phyloP scores from a whole-genome alignment of 2,888 invertebrate genomes.

The Drosophila colorata region DNA sequence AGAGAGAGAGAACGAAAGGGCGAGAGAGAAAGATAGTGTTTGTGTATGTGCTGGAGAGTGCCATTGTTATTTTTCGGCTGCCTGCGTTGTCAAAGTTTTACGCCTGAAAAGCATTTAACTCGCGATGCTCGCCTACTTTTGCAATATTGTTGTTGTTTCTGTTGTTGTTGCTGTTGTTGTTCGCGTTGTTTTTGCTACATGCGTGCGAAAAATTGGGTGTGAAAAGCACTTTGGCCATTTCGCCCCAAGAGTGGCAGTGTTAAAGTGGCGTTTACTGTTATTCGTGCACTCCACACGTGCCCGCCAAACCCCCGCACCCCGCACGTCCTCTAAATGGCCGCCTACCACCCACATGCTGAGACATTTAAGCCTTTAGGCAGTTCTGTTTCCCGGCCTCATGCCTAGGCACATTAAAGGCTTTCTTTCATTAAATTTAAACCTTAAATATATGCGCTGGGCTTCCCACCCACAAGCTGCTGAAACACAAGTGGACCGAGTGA shows the following conservation, averaged over 20 bases:
- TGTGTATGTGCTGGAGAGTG: slow-evolving; percentile 21
- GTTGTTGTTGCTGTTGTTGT: slow-evolving; percentile 8
- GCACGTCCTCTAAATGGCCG: too few relatives aligned
- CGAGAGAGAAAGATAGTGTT: not conserved
- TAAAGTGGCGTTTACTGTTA: slow-evolving; percentile 76
- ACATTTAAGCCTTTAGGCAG: slow-evolving; percentile 67
- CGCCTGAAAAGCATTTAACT: slow-evolving; percentile 69
- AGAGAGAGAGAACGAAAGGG: too few relatives aligned
- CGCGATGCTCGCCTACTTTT: slow-evolving; percentile 49
- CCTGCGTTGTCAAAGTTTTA: slow-evolving; percentile 58
- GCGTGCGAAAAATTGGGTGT: slow-evolving; percentile 73
- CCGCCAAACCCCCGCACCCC: not conserved
- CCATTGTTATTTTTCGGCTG: slow-evolving; percentile 38
- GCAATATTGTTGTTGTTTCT: slow-evolving; percentile 15
- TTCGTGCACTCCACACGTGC: slow-evolving; percentile 43
- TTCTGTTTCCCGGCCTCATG: slow-evolving; percentile 18
- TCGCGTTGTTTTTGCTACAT: slow-evolving; percentile 52
- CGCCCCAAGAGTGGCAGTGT: slow-evolving; percentile 43
- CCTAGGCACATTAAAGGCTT: slow-evolving; percentile 57
- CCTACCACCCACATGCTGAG: slow-evolving; percentile 10
- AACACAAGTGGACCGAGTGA: slow-evolving; percentile 25
- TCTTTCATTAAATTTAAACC: slow-evolving; percentile 73
- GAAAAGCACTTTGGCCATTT: slow-evolving; percentile 72
- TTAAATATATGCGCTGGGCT: slow-evolving; percentile 31
- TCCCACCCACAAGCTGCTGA: slow-evolving; percentile 19